These are phyloP conservation scores for Drosophila pseudotalamancana DNA, from an alignment of 2,888 invertebrate species.

Conservation along the genomic window DNA sequence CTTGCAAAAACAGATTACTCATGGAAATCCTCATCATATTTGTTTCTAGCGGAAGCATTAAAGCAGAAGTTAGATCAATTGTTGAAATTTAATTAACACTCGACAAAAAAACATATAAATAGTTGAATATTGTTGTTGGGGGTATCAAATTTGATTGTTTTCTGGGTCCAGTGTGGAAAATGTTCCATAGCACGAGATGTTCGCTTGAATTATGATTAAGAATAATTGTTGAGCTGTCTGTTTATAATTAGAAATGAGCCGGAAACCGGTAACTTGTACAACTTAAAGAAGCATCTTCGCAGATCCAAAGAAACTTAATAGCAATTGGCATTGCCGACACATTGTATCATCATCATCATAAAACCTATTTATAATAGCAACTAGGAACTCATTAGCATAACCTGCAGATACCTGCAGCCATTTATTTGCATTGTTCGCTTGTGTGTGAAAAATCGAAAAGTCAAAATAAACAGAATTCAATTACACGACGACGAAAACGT, in stretches of 20 bases:
- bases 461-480: conserved; percentile 75
- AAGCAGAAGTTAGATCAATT: conserved; percentile 39
- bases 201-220: conserved; percentile 67
- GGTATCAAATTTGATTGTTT: conserved; percentile 6
- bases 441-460: conserved; percentile 76
- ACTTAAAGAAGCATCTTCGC: conserved; percentile 49
- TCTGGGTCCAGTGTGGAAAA: conserved; percentile 43
- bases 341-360: conserved; percentile 59
- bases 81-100: conserved; percentile 14
- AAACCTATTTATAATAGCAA: conserved; percentile 53
- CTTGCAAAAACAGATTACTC: neutral
- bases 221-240: conserved; percentile 66
- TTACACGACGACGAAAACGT: conserved; percentile 42
- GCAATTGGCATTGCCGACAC: conserved; percentile 20
- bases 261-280: conserved; percentile 67
- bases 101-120: conserved; percentile 20
- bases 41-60: conserved; percentile 2
- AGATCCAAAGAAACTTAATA: conserved; percentile 21
- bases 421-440: conserved; percentile 54
- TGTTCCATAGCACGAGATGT: conserved; percentile 54
- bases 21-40: neutral
- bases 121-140: conserved; percentile 9
- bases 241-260: conserved; percentile 77
- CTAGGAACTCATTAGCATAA: conserved; percentile 75
- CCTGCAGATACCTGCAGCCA: conserved; percentile 30